phyloP scores from a whole-genome alignment of 2,113 vertebrate genomes.

The Synodontis membranacea region DNA sequence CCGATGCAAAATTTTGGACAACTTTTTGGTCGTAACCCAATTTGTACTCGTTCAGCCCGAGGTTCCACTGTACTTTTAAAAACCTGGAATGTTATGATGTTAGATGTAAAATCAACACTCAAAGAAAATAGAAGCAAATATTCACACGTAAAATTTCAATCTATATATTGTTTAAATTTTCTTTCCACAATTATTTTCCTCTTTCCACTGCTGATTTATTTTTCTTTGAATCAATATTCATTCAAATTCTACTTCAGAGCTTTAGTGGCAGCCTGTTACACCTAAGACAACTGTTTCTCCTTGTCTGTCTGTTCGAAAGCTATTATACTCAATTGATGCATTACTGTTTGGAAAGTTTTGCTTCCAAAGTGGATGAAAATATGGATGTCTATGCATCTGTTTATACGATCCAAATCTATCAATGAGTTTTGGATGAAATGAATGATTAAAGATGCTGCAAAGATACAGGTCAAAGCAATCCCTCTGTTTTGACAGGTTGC shows the following conservation, averaged over 20 bases:
- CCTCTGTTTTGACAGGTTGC: not conserved
- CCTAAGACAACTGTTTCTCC: conserved; percentile 12
- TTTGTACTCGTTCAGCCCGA: no score
- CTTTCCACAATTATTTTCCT: not conserved
- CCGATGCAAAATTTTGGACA: no score
- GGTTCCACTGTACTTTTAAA: no score
- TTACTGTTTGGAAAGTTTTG: not conserved
- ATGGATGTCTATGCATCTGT: not conserved
- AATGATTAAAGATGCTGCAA: not conserved
- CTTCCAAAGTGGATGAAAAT: not conserved
- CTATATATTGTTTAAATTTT: not conserved
- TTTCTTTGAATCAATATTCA: not conserved
- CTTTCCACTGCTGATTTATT: not conserved
- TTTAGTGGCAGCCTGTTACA: conserved; percentile 18
- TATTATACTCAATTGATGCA: not conserved
- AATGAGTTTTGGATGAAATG: not conserved
- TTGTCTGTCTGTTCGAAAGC: not conserved
- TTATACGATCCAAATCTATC: not conserved
- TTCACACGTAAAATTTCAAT: not conserved
- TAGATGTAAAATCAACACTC: not conserved
- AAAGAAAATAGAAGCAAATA: not conserved
- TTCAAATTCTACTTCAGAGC: not conserved
- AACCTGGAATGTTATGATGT: not conserved
- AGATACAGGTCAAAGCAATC: not conserved
- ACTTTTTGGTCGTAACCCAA: no score